Base-by-base conservation (phyloP, 2,888 invertebrate species). In the Troides oblongomaculatus region DNA sequence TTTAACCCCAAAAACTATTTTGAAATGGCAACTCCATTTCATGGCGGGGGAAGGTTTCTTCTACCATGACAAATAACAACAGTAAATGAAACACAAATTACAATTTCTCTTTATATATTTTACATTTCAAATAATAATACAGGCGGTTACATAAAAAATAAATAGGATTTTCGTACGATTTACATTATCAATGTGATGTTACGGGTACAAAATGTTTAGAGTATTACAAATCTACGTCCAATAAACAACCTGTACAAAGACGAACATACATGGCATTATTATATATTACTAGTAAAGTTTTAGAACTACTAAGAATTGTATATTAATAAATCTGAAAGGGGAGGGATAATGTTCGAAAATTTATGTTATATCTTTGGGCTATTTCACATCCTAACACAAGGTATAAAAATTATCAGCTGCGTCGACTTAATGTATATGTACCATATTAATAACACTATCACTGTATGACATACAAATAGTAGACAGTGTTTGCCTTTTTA, bases 71-170 rank as follows among this genome's bases (percentile, higher is more conserved):
- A 25, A 58, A 58, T 57, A 8, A 17, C 2, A 53, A 53, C n/a
- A 21, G 36, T n/a, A 64, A 79, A 76, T 76, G 72, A 81, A 79
- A 81, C 76, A 73, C 72, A 63, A 62, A 84, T 83, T 82, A 88
- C 87, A 86, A 87, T 89, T 89, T 89, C 89, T 88, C 89, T 86
- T 87, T 75, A 89, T 90, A 90, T 90, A 70, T 92, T 92, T 89
- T 91, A 92, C 91, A 91, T 87, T 88, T 86, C 78, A 89, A 89
- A 90, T 91, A 87, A 89, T 89, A 90, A 81, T 81, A 81, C 89
- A 92, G 91, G 91, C 90, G 92, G 91, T 92, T 92, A 92, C 88
- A 92, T 88, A 88, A 88, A 86, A 85, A 92, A 90, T 90, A 92
- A 92, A 90, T 90, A 89, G 87, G 87, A 85, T 82, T 80, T 80